Evolutionary conservation across 2,113 vertebrate genomes (phyloP).

Genomic region (Ageneiosus marmoratus): DNA sequence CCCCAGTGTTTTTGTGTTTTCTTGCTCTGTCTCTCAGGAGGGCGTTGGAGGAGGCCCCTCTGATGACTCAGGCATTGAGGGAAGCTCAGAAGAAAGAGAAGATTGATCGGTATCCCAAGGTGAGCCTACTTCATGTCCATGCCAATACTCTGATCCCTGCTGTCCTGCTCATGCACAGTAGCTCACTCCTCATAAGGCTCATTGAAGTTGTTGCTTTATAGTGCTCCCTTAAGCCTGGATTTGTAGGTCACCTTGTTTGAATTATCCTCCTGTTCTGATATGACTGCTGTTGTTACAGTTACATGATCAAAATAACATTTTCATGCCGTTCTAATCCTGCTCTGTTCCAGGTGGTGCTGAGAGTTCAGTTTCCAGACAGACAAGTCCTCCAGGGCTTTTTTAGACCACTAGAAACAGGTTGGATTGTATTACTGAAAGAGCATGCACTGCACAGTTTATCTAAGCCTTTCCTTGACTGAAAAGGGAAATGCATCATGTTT

Average conservation of each 20-base stretch:
- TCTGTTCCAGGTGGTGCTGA: constrained; percentile 82
- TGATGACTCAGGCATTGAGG: constrained; percentile 82
- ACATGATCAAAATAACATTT: background rate
- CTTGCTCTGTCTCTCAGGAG: constrained; percentile 70
- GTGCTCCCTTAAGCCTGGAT: background rate
- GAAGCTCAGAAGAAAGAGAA: constrained; percentile 86
- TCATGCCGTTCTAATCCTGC: background rate
- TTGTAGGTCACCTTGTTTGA: background rate
- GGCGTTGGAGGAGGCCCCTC: constrained; percentile 85
- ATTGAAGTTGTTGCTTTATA: too few relatives aligned
- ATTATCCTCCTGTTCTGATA: background rate
- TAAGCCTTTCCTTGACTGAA: background rate
- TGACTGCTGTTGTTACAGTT: too few relatives aligned
- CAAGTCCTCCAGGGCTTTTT: constrained; percentile 91
- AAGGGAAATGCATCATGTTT: background rate
- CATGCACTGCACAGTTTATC: background rate
- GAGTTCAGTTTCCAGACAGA: constrained; percentile 91
- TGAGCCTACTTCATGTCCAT: constrained; percentile 53
- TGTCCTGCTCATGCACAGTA: background rate
- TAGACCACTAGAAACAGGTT: constrained; percentile 86
- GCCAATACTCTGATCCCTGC: background rate
- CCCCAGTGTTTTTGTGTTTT: background rate
- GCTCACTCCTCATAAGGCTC: background rate
- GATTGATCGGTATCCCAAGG: constrained; percentile 88
- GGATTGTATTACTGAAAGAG: constrained; percentile 13